Base-by-base conservation (phyloP, 1,140 invertebrate species). In the Leptopilina boulardi region DNA sequence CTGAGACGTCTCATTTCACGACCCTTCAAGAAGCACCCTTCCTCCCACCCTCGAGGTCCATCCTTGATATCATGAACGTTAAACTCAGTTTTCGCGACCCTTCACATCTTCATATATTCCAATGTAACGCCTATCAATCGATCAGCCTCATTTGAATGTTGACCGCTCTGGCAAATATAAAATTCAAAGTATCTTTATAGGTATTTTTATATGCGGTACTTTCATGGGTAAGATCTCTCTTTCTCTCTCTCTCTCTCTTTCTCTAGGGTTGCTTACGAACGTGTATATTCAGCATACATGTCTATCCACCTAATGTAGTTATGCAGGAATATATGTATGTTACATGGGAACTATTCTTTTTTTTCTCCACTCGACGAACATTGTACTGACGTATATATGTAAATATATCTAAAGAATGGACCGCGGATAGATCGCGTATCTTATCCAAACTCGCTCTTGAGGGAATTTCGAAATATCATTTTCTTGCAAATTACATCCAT, bases 311-410 rank as follows among this genome's bases (percentile, higher is more conserved):
- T 88, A 87, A 88, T 89, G 81, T 86, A 89, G 85, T 87, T 87
- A 89, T 88, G 85, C 85, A 83, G 85, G 82, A 87, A 87, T 87
- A 87, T 87, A 85, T 86, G 85, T 86, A 88, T 87, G 87, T 66
- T 66, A 66, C 87, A 88, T 87, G 82, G 82, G 79, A 81, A 81
- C 83, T 85, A 80, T 66, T 76, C 76, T 78, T 80, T 66, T n/a
- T n/a, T 66, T 30, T 30, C 13, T 23, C 59, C 13, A 66, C 59
- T 66, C 59, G 3, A n/a, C 23, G 70, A 59, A 19, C 74, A 70
- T 71, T 38, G 51, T 77, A 77, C 23, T 41, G 2, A 13, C 23
- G 56, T 78, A 44, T 73, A 73, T 71, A 77, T 79, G 74, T 75
- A 81, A 79, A 71, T 82, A 76, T 70, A 71, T 76, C n/a, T n/a